Base-by-base conservation (phyloP, 64 coral and sea anemone species). In the Cladopsammia gracilis region DNA sequence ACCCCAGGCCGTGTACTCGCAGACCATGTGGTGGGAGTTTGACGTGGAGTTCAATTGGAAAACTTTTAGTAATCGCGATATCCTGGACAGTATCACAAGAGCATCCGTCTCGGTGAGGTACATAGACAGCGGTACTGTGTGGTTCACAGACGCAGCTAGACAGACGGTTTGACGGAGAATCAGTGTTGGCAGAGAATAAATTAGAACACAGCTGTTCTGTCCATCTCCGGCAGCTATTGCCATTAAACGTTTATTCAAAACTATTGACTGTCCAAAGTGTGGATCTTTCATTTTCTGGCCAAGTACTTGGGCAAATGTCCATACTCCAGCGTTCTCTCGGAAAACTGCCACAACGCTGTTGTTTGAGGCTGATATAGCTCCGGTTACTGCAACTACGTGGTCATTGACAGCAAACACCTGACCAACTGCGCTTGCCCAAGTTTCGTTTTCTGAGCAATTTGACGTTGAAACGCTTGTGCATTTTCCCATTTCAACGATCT, bases 281-380 rank as follows among this genome's bases (percentile, higher is more conserved):
- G 11, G 10, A 70, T 88, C 86, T 44, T 77, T 89, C 25, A 76
- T 25, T 25, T 71, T 57, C 10, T 78, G 5, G 19, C 79, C 78
- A 15, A 95, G 49, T 54, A 56, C 20, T 71, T 86, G 42, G 11
- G 25, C 8, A 46, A 91, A 90, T 15, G 58, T 46, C 96, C 96
- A 98, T 10, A 59, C 48, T n/a, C 62, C 57, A n/a, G 23, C 10
- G 7, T 79, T 73, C 50, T 90, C 25, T 62, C 49, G 50, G 76
- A 98, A 98, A 25, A 98, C 76, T 48, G 85, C 96, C 18, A 98
- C 67, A 64, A 98, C 68, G 18, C 90, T 87, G 3, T 75, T 71
- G 24, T 88, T 76, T 6, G 70, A 25, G 23, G 71, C 45, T 0
- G 49, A 75, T 20, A 4, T 78, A 7, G 75, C 62, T 6, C 93